Conservation (phyloP, 2,797 vertebrate genomes). For the Gouania willdenowi region DNA sequence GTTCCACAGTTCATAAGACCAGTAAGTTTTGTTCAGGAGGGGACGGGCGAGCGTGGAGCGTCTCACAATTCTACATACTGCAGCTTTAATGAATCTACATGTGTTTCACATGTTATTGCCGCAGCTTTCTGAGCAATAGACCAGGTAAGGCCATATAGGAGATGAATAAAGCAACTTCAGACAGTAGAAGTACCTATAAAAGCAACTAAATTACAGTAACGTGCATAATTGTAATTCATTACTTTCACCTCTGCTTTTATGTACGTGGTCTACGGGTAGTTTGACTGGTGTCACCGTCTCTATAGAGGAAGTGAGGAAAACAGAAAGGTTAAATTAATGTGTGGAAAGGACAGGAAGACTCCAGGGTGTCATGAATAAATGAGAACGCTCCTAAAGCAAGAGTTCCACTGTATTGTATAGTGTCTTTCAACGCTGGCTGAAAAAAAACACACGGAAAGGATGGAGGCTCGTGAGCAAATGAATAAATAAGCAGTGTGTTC, state of each 20-base stretch:
- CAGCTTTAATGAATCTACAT: no score
- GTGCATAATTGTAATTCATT: no score
- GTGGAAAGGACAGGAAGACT: conserved; percentile 64
- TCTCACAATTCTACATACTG: no score
- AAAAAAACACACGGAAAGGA: conserved; percentile 30
- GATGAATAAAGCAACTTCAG: no score
- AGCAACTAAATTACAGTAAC: no score
- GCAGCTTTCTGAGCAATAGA: no score
- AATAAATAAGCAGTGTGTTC: conserved; percentile 56
- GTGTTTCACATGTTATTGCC: no score
- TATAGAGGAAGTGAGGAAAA: conserved; percentile 39
- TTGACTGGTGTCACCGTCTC: conserved; percentile 43
- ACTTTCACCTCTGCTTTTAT: neutral
- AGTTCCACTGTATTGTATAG: conserved; percentile 53
- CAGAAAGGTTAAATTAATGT: conserved; percentile 66
- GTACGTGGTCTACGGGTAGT: conserved; percentile 36
- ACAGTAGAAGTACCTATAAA: no score
- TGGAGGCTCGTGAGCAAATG: conserved; percentile 49
- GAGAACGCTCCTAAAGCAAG: conserved; percentile 51
- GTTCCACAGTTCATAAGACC: no score
- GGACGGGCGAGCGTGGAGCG: no score
- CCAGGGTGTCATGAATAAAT: conserved; percentile 74
- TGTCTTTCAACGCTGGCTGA: conserved; percentile 60
- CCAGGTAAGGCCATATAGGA: no score
- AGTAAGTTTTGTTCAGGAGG: no score